These are phyloP conservation scores for Lateolabrax maculatus DNA, from an alignment of 2,797 vertebrate species.

Conservation along the genomic window DNA sequence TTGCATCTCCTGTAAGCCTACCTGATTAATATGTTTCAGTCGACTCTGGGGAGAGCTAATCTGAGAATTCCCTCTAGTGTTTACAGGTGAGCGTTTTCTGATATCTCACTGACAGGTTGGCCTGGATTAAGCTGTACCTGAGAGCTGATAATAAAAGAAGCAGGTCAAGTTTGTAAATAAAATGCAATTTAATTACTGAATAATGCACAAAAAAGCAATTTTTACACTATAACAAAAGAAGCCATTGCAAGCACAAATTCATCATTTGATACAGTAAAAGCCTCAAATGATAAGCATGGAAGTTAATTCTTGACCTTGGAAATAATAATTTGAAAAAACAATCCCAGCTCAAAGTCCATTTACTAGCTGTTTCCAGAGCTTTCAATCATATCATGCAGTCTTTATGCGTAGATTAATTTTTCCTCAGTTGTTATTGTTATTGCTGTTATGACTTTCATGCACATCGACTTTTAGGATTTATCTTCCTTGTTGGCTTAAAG, in stretches of 20 bases:
- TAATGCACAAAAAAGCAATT: slow-evolving; percentile 12
- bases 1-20: slow-evolving; percentile 66
- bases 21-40: slow-evolving; percentile 74
- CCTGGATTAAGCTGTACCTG: slow-evolving; percentile 60
- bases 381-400: neutral
- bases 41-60: slow-evolving; percentile 69
- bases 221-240: slow-evolving; percentile 7
- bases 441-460: neutral
- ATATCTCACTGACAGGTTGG: slow-evolving; percentile 62
- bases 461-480: too few species aligned
- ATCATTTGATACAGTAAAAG: neutral
- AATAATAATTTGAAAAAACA: neutral
- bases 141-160: slow-evolving; percentile 43
- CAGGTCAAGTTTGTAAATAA: slow-evolving; percentile 36
- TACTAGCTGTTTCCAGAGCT: neutral
- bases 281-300: neutral
- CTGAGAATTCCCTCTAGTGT: slow-evolving; percentile 67
- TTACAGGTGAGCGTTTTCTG: slow-evolving; percentile 67
- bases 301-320: neutral
- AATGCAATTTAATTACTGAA: slow-evolving; percentile 30
- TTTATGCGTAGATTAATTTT: neutral
- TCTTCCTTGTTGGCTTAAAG: neutral
- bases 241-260: neutral
- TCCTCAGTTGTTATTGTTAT: neutral
- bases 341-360: neutral